Evolutionary conservation across 2,113 vertebrate genomes (phyloP), one percentile per base, ranked within the genome.

Genomic region (Holacanthus passer): DNA sequence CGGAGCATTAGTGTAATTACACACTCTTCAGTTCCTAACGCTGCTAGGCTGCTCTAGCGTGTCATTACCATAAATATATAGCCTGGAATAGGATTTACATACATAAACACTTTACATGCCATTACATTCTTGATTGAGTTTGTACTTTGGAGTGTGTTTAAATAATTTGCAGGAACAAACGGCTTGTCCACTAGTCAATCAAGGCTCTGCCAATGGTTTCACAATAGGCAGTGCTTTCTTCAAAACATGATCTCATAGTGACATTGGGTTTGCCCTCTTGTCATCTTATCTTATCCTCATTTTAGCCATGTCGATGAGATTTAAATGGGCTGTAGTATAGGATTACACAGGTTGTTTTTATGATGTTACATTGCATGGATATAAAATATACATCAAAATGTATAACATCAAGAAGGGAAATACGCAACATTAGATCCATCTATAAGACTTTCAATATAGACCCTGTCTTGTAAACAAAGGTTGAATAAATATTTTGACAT

Each of bases 1-100:
- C 4, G 41, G 87, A 91, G 91, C 89, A 93, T 92, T 91, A 91
- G 87, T 92, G 89, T 93, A 93, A 93, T 93, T 94, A 92, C 90
- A 92, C 90, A 94, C 88, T 90, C 77, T 78, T 93, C 87, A 89
- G 77, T 87, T 92, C 77, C 74, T 81, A 86, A 84, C 19, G 29
- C 88, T 87, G 86, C 88, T 86, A 74, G 81, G 87, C 82, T 82
- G 85, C 88, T 92, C 86, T 82, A 87, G 87, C 43, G 56, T 90
- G 82, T 90, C 88, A 93, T 93, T 91, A 89, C 87, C 81, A 90
- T 89, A 91, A 90, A 91, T 89, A 92, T 89, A 91, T 85, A 90
- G 85, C 84, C 76, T 64, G 58, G 76, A 88, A 91, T 87, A 86
- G 93, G 90, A 94, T 92, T 93, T 91, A 89, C 88, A 93, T 93